A percentile compares a stretch with the other conserved stretches of the same genome.
These are phyloP conservation scores for Andrena camellia DNA, from an alignment of 2,888 invertebrate genomes.

Conservation along the genomic window DNA sequence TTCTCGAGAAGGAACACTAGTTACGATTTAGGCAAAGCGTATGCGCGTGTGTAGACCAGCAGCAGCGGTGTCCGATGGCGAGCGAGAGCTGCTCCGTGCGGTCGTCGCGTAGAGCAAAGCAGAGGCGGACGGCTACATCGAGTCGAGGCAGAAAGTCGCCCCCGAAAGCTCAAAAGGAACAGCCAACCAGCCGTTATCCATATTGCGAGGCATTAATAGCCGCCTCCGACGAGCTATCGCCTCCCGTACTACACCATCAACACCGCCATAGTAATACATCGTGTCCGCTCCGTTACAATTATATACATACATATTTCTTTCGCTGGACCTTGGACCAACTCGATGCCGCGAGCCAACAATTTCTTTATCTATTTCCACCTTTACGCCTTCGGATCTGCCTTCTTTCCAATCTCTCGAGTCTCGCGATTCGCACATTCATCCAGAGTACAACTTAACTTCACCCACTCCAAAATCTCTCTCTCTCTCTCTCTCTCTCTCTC, in stretches of 20 bases:
- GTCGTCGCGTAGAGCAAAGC: neutral
- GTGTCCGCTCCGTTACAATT: neutral
- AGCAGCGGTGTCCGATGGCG: too few relatives aligned
- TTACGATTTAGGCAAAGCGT: too few relatives aligned
- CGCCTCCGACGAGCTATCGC: constrained; percentile 33
- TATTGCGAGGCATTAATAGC: constrained; percentile 64
- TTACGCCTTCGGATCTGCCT: neutral
- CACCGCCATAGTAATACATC: neutral
- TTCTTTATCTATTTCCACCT: neutral
- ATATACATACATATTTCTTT: constrained; percentile 8
- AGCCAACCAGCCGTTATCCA: constrained; percentile 52
- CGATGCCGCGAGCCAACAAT: neutral
- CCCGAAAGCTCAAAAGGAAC: constrained; percentile 19
- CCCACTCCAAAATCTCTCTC: too few relatives aligned
- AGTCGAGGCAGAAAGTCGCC: constrained; percentile 12
- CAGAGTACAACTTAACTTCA: too few relatives aligned
- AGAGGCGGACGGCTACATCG: neutral
- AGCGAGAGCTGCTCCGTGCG: neutral
- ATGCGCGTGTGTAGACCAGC: too few relatives aligned
- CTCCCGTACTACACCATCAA: constrained; percentile 3
- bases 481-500: too few relatives aligned
- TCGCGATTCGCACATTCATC: too few relatives aligned
- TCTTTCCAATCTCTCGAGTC: too few relatives aligned
- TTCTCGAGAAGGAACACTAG: too few relatives aligned
- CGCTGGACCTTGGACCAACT: neutral